phyloP scores from a whole-genome alignment of 2,797 vertebrate genomes.

The Mus minutoides region DNA sequence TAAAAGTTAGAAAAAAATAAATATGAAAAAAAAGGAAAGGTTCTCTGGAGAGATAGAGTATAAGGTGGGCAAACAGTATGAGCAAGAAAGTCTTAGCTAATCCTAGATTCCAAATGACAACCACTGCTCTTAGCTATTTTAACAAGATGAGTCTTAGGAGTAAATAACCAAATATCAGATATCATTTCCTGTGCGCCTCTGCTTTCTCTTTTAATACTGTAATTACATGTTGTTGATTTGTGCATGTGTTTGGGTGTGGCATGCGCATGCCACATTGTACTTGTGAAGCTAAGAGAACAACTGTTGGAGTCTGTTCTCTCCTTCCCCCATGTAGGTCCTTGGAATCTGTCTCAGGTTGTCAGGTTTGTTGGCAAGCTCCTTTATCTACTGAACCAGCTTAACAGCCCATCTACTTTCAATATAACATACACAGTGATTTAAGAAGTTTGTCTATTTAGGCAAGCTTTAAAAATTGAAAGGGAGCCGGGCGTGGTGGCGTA shows the following conservation, averaged over 20 bases:
- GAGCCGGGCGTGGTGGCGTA: too few species aligned
- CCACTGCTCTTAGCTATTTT: background rate
- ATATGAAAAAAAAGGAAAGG: too few species aligned
- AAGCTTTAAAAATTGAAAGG: constrained; percentile 47
- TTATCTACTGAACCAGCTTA: background rate
- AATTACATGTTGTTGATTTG: background rate
- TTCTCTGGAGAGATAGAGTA: background rate
- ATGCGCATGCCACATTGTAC: background rate
- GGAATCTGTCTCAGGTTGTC: background rate
- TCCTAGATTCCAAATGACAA: constrained; percentile 14
- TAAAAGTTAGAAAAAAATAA: too few species aligned
- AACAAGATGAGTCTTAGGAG: background rate
- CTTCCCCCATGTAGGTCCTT: background rate
- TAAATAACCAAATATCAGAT: constrained; percentile 7
- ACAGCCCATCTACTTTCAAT: background rate
- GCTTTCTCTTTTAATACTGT: background rate
- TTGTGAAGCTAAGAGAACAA: background rate
- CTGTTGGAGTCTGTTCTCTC: background rate
- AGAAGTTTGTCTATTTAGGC: background rate
- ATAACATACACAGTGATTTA: constrained; percentile 1
- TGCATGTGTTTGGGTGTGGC: background rate
- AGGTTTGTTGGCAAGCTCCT: background rate
- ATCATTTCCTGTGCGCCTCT: background rate
- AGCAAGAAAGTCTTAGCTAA: background rate
- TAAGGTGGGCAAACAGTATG: background rate